A percentile compares a stretch with the other conserved stretches of the same genome.
phyloP scores from a whole-genome alignment of 23 tunicate genomes.

The Clavelina lepadiformis region DNA sequence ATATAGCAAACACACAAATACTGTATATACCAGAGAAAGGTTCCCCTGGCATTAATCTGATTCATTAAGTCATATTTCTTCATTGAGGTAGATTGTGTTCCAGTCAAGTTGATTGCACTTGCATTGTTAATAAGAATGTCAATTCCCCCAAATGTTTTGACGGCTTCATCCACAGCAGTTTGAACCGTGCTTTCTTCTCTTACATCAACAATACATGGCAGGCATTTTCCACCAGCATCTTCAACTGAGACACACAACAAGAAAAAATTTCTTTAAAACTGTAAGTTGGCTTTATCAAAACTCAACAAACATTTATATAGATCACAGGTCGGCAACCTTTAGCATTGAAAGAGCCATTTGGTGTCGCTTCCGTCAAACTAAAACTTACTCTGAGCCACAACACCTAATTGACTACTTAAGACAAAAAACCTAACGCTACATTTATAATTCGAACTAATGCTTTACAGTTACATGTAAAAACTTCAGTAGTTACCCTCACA shows the following conservation, averaged over 20 bases:
- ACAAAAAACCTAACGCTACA: too few species aligned
- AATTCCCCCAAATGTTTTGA: slow-evolving; percentile 93
- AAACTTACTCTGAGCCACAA: too few species aligned
- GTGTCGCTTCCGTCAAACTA: too few species aligned
- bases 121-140: slow-evolving; percentile 97
- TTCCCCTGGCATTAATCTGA: slow-evolving; percentile 93
- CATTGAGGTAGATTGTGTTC: slow-evolving; percentile 81
- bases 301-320: too few species aligned
- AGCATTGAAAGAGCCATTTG: too few species aligned
- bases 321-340: too few species aligned
- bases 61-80: slow-evolving; percentile 96
- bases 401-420: too few species aligned
- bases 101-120: slow-evolving; percentile 94
- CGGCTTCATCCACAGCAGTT: slow-evolving; percentile 80
- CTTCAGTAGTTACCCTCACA: too few species aligned
- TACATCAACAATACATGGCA: slow-evolving; percentile 94
- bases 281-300: too few species aligned
- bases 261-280: too few species aligned
- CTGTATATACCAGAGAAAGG: slow-evolving; percentile 55
- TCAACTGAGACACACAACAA: slow-evolving; percentile 44
- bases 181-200: slow-evolving; percentile 78
- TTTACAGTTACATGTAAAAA: too few species aligned
- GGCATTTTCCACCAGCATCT: slow-evolving; percentile 93
- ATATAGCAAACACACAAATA: background rate
- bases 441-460: too few species aligned